Percentiles rank a stretch among this genome's conserved stretches.
These are phyloP conservation scores for Drosophila arizonae DNA, from an alignment of 1,140 invertebrate species.

Conservation along the genomic window DNA sequence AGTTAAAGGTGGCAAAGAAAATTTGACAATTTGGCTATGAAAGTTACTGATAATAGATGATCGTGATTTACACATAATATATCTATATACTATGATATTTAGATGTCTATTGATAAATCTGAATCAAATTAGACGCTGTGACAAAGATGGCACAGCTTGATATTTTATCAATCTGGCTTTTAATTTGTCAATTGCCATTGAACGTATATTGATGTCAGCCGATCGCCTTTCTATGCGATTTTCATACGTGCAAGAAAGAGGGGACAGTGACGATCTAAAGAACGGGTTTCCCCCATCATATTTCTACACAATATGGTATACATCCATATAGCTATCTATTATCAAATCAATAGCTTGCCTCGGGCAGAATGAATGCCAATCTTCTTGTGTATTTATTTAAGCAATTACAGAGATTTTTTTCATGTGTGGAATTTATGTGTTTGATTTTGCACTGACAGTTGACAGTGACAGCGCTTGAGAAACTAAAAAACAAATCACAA, in stretches of 20 bases:
- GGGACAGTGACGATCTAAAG: neutral
- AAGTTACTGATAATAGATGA: too few species aligned
- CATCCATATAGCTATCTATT: neutral
- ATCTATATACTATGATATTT: too few species aligned
- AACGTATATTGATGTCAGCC: neutral
- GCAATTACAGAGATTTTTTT: conserved; percentile 25
- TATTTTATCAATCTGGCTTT: too few species aligned
- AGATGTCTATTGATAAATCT: too few species aligned
- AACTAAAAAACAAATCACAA: neutral
- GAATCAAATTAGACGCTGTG: too few species aligned
- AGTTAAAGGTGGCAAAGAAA: too few species aligned
- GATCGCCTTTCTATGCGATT: neutral
- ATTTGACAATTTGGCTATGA: too few species aligned
- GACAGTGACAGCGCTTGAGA: conserved; percentile 56
- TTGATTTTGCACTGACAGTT: conserved; percentile 62
- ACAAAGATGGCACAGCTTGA: too few species aligned
- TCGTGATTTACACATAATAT: too few species aligned
- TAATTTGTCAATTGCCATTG: neutral
- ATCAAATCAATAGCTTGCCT: conserved; percentile 11
- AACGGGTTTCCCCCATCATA: neutral
- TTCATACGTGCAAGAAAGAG: neutral
- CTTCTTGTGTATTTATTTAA: conserved; percentile 16
- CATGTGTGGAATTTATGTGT: conserved; percentile 60
- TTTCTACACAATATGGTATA: conserved; percentile 5
- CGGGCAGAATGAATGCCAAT: conserved; percentile 23